Percentiles rank a stretch among this genome's conserved stretches.
Conservation (phyloP, 2,113 vertebrate species). For the Capreolus pygargus region DNA sequence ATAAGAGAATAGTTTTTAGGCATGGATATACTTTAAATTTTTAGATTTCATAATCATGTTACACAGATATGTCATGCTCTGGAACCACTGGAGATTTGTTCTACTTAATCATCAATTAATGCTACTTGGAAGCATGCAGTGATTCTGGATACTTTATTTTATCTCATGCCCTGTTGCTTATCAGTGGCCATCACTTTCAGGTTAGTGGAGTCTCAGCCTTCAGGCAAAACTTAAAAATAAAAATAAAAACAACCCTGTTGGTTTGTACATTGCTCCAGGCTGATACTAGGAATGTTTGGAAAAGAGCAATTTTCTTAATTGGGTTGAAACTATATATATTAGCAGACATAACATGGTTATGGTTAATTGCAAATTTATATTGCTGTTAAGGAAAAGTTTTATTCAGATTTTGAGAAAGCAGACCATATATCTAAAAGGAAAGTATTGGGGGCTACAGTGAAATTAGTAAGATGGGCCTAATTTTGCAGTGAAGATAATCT, state of each 20-base stretch:
- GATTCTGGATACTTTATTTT: neutral
- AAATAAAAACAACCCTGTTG: neutral
- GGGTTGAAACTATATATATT: neutral
- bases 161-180: neutral
- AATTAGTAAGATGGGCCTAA: neutral
- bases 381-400: neutral
- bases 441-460: neutral
- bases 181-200: conserved; percentile 21
- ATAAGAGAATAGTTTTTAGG: neutral
- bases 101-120: neutral
- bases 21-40: neutral
- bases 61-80: neutral
- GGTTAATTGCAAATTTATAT: conserved; percentile 2
- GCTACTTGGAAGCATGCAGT: neutral
- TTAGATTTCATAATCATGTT: neutral
- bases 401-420: conserved; percentile 30
- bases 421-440: neutral
- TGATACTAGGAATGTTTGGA: neutral
- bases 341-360: neutral
- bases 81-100: neutral
- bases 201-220: neutral
- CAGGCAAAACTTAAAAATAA: neutral
- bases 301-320: conserved; percentile 35
- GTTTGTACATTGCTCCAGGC: neutral
- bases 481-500: neutral